Evolutionary conservation across 2,888 invertebrate genomes (phyloP), one percentile per base, ranked within the genome.

Genomic region (Acleris laterana): DNA sequence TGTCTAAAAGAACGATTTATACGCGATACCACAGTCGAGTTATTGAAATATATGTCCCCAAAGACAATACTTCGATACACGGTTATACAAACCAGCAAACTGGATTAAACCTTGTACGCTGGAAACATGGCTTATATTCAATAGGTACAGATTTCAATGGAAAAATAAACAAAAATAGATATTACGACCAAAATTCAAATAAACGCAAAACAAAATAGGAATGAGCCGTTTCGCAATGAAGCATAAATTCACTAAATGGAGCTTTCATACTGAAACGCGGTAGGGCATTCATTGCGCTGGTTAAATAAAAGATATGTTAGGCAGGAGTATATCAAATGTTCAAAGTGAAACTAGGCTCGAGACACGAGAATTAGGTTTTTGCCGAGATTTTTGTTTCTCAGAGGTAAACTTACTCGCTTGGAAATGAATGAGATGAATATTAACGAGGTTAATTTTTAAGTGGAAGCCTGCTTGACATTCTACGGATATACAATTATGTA

Each of bases 31-130:
- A 82, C 78, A 83, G 79, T 78, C 74, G 82, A 87, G 86, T 89
- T 89, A 90, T 89, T 90, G 88, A 90, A 90, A 90, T 90, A 90
- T 90, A 90, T 84, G 88, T 86, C 87, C 89, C 89, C 71, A 84
- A 88, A 86, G 89, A 88, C 88, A 85, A 85, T 78, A 75, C 78
- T 81, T 72, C 79, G 77, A 78, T 80, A 75, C 76, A 76, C 71
- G 73, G 69, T 38, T 3, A 72, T 71, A 68, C 72, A 69, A 71
- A 61, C 63, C 57, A 69, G 71, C 76, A 76, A 73, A 69, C 74
- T 56, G 84, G 71, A 82, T 77, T 81, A 77, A 74, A 78, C 82
- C 76, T 72, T 84, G 80, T 72, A 65, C 68, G 71, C 71, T 69
- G 68, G 80, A 61, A 58, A 63, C 72, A 85, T 69, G 76, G 82